phyloP scores from a whole-genome alignment of 2,113 vertebrate species.

The Carassius carassius region DNA sequence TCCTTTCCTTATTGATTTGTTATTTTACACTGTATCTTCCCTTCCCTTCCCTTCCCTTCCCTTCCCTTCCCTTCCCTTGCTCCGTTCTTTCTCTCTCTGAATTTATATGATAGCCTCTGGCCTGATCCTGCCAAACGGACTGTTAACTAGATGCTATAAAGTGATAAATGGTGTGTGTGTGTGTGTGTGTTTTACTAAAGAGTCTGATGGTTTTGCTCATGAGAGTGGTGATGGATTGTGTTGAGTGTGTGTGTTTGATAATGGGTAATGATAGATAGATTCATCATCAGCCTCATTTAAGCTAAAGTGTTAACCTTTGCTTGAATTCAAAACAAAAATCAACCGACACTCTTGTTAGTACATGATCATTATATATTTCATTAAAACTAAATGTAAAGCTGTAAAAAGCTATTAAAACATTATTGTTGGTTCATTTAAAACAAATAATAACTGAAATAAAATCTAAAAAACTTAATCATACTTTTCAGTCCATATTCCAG shows the following conservation, averaged over 20 bases:
- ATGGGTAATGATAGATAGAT: neutral
- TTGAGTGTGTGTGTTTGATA: conserved; percentile 4
- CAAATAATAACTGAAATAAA: no score
- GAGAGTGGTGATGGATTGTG: conserved; percentile 18
- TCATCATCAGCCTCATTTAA: neutral
- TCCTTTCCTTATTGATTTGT: no score
- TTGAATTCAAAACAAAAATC: neutral
- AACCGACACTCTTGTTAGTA: neutral
- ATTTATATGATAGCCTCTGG: conserved; percentile 49
- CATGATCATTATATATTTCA: no score
- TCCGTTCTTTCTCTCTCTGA: conserved; percentile 15
- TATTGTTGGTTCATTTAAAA: no score
- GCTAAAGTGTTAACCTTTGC: neutral
- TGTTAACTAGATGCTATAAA: conserved; percentile 51
- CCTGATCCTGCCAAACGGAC: conserved; percentile 44
- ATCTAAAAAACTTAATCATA: no score
- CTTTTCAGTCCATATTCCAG: no score
- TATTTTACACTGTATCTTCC: neutral
- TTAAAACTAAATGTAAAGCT: no score
- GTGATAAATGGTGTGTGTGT: conserved; percentile 40
- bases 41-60: no score
- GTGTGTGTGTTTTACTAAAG: conserved; percentile 48
- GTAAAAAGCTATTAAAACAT: no score
- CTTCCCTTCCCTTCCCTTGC: no score
- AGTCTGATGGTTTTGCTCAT: conserved; percentile 40